Conservation (phyloP, 2,888 invertebrate species). For the Acrocera orbiculus region DNA sequence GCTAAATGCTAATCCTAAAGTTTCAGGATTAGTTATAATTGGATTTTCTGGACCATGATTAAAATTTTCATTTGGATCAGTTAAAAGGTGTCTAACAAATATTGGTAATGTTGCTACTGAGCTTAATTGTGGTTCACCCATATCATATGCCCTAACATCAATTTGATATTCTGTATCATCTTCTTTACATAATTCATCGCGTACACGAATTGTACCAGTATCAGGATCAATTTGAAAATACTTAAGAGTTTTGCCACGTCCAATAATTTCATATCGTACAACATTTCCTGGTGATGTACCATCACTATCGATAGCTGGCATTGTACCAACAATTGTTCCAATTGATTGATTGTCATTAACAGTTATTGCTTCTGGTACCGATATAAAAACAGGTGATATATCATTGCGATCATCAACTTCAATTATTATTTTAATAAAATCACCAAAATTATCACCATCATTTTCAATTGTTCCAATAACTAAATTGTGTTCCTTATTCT, state of each 20-base stretch:
- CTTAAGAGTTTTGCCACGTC: constrained; percentile 60
- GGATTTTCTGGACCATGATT: constrained; percentile 20
- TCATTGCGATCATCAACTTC: constrained; percentile 67
- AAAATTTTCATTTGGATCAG: constrained; percentile 37
- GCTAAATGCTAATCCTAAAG: constrained; percentile 60
- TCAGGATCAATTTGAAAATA: constrained; percentile 81
- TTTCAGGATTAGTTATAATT: constrained; percentile 24
- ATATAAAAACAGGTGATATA: constrained; percentile 70
- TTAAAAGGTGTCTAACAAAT: constrained; percentile 64
- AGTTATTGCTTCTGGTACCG: constrained; percentile 64
- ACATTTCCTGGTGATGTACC: constrained; percentile 73
- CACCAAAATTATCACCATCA: constrained; percentile 44
- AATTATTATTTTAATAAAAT: constrained; percentile 43
- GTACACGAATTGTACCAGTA: constrained; percentile 59
- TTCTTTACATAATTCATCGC: constrained; percentile 71
- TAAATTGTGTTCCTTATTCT: constrained; percentile 51
- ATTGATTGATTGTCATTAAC: constrained; percentile 69
- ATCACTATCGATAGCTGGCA: constrained; percentile 67
- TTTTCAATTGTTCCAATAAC: constrained; percentile 74
- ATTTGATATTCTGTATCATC: constrained; percentile 77
- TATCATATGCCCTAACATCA: constrained; percentile 69
- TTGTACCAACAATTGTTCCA: constrained; percentile 60
- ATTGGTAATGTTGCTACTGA: constrained; percentile 67
- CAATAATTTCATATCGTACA: constrained; percentile 60
- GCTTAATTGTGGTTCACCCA: constrained; percentile 69